phyloP scores from a whole-genome alignment of 2,113 vertebrate species.

The Odocoileus hemionus region DNA sequence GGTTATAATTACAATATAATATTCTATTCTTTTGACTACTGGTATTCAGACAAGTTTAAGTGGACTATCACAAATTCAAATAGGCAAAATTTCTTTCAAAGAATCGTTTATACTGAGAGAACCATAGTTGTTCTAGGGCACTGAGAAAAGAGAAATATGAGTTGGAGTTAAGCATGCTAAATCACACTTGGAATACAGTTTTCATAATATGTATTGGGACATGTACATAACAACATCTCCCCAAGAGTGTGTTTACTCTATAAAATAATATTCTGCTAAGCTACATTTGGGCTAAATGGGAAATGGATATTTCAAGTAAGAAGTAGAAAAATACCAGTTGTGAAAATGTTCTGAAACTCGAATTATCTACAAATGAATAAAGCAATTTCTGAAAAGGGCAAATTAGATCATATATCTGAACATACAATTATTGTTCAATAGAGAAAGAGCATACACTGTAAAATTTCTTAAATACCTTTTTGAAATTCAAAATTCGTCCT shows the following conservation, averaged over 20 bases:
- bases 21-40: background rate
- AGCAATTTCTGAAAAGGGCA: background rate
- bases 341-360: background rate
- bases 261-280: background rate
- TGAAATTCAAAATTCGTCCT: background rate
- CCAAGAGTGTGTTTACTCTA: background rate
- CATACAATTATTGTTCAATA: background rate
- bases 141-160: background rate
- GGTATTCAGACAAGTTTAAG: background rate
- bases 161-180: background rate
- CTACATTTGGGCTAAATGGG: background rate
- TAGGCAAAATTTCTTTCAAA: background rate
- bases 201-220: background rate
- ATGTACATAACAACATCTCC: background rate
- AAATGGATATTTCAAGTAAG: background rate
- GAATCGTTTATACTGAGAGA: background rate
- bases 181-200: background rate
- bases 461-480: background rate
- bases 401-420: background rate
- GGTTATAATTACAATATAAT: background rate
- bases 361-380: background rate
- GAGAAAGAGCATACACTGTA: background rate
- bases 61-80: background rate
- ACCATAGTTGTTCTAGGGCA: background rate
- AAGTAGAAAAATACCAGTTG: background rate